phyloP scores from a whole-genome alignment of 2,113 vertebrate genomes.

The Etia nguti region DNA sequence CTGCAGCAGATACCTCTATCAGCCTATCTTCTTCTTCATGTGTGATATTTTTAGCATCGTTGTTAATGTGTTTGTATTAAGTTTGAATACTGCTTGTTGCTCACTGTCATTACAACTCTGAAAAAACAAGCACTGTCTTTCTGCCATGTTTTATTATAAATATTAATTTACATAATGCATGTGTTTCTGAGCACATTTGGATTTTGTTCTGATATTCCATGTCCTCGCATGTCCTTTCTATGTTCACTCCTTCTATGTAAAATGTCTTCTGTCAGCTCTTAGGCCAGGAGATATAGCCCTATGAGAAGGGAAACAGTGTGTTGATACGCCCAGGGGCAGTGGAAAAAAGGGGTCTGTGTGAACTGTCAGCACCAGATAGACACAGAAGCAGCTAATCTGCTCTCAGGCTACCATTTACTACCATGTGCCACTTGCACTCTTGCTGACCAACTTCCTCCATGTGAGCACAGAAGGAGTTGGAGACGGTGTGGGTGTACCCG shows the following conservation, averaged over 20 bases:
- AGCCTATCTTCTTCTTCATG: not conserved
- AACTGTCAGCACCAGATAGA: constrained; percentile 77
- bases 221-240: not conserved
- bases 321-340: constrained; percentile 69
- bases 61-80: not conserved
- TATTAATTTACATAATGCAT: not conserved
- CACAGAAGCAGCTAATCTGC: constrained; percentile 65
- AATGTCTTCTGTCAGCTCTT: constrained; percentile 12
- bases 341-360: constrained; percentile 72
- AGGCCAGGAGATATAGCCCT: constrained; percentile 45
- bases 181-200: not conserved
- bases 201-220: not conserved
- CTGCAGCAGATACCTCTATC: not conserved
- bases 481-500: constrained; percentile 42
- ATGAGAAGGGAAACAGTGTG: constrained; percentile 73
- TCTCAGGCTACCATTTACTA: constrained; percentile 50
- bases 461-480: constrained; percentile 17
- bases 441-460: constrained; percentile 59
- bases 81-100: not conserved
- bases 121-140: not conserved
- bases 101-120: not conserved
- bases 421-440: constrained; percentile 64
- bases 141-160: not conserved
- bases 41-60: not conserved
- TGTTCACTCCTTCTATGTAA: not conserved